Percentiles rank a stretch among this genome's conserved stretches.
Conservation (phyloP, 2,797 vertebrate genomes). For the Columba guinea region DNA sequence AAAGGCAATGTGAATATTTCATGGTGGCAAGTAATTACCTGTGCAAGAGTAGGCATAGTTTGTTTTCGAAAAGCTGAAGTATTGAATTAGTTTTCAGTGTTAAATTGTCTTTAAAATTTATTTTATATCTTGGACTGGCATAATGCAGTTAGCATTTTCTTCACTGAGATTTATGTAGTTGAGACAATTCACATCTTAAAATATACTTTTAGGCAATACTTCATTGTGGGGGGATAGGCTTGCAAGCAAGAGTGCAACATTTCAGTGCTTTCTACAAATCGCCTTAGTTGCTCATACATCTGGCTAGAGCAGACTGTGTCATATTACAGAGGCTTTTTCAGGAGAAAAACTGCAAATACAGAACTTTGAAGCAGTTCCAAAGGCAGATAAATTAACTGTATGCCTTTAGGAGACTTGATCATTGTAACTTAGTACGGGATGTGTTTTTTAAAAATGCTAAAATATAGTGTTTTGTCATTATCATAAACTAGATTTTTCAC, state of each 20-base stretch:
- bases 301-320: neutral
- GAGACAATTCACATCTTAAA: neutral
- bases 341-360: neutral
- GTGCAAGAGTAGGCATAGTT: neutral
- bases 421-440: neutral
- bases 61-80: neutral
- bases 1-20: neutral
- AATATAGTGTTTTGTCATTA: neutral
- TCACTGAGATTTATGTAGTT: neutral
- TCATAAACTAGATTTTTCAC: neutral
- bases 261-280: neutral
- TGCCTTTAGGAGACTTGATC: neutral
- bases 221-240: neutral
- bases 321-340: neutral
- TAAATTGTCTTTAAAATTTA: neutral
- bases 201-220: neutral
- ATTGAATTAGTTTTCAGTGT: neutral
- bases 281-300: neutral
- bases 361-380: constrained; percentile 15
- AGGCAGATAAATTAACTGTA: neutral
- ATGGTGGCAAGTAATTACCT: neutral
- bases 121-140: neutral
- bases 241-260: neutral
- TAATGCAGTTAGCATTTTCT: neutral
- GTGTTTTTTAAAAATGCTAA: neutral